Base-by-base conservation (phyloP, 2,888 invertebrate genomes). In the Cyaniris semiargus region DNA sequence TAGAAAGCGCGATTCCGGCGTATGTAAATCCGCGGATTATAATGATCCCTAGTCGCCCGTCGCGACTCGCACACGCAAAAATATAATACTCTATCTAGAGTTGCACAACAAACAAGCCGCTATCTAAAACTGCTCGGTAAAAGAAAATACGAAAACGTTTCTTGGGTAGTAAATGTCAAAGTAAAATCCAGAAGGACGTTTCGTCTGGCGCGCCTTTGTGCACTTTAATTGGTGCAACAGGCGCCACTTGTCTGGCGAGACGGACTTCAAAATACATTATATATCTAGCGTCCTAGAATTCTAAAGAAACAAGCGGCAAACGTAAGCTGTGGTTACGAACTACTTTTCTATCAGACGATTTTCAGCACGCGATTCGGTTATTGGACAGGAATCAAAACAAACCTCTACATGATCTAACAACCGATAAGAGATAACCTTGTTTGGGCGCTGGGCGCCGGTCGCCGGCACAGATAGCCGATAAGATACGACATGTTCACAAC, bases 1-100 rank as follows among this genome's bases (percentile, higher is more conserved):
- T 92, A 92, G 92, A 92, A 92, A 92, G 91, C 86, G 85, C 85
- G 86, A 86, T 88, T 87, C 86, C 87, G 87, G 87, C 88, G 86
- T 84, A 91, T 88, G 89, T 87, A 86, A 89, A 91, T 88, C 87
- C 86, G 23, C 21, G 27, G 66, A 66, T 66, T 66, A 72, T 44
- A 44, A 78, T 44, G 72, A 71, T 34, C 38, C 10, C n/a, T 1
- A 1, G 6, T 1, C 34, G 15, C 4, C 31, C 3, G 38, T 10
- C n/a, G n/a, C 66, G 21, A 27, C 15, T 66, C 31, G 66, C 66
- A 5, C 13, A 27, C 66, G 66, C 10, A 60, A 27, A 60, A 27
- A 60, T 5, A 23, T 13, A 21, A 27, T 60, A 23, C 23, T 23
- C 44, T 10, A 44, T 13, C 10, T 53, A 53, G 5, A 53, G 13